Base-by-base conservation (phyloP, 2,113 vertebrate species). In the Pseudopodoces humilis region DNA sequence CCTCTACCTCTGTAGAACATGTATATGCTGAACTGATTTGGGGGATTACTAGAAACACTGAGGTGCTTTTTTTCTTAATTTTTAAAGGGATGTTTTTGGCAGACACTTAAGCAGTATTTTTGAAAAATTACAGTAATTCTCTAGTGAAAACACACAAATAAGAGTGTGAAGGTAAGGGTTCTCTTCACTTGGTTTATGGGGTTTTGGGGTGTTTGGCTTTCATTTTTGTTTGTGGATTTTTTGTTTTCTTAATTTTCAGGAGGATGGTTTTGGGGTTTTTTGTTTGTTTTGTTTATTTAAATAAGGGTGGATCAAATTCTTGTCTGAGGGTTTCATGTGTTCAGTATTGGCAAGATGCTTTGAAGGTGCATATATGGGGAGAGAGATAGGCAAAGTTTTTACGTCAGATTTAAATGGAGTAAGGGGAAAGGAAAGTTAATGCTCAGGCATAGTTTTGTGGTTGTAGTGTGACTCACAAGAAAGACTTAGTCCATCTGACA, bases 391-490 rank as follows among this genome's bases (percentile, higher is more conserved):
- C 39, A 67, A 91, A n/a, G 24, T 52, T 75, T 49, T 68, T 65
- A 37, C 1, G 0, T 76, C 58, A 49, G 49, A 21, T 56, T 87
- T 78, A 30, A 55, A 47, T 4, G 13, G 43, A 31, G 20, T 25
- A 20, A 6, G 17, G n/a, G 11, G 53, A 74, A 81, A 39, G 30
- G 62, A 30, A 86, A 68, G 46, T 59, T 80, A 88, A 74, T 24
- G 14, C 77, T 76, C 16, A 46, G 74, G 46, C 86, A 79, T 82
- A 76, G 67, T 68, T 91, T 37, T 94, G 81, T 77, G 89, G 84
- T 91, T 95, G 44, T 91, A 44, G 41, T 58, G 83, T 94, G 87
- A 91, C 41, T 96, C 87, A 76, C 58, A 82, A 90, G 78, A 96
- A 86, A 82, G 94, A 13, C 87, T 63, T n/a, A 8, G 86, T 64